Conservation (phyloP, 2,888 invertebrate genomes). For the Caenorhabditis becei region DNA sequence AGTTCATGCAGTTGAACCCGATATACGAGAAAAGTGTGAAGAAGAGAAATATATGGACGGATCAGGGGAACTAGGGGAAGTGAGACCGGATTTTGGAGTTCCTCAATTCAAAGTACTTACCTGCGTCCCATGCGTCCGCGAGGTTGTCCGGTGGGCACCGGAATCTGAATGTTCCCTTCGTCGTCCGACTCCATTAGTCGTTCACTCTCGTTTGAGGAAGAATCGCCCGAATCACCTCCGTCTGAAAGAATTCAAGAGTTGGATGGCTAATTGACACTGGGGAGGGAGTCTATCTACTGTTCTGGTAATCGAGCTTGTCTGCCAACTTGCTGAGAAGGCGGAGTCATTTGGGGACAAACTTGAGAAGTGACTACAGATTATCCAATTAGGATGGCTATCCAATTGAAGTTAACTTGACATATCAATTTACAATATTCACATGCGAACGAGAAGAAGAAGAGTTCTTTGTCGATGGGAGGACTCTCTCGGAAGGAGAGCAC, state of each 20-base stretch:
- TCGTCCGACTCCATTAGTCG: constrained; percentile 78
- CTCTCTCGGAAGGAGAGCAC: constrained; percentile 10
- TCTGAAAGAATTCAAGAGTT: constrained; percentile 49
- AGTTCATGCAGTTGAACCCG: constrained; percentile 25
- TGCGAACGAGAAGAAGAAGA: constrained; percentile 8
- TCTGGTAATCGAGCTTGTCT: constrained; percentile 31
- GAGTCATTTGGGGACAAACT: constrained; percentile 34
- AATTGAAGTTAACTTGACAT: constrained; percentile 14
- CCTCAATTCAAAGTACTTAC: constrained; percentile 56
- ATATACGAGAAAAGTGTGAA: constrained; percentile 31
- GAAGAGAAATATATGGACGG: background rate
- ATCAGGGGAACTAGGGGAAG: constrained; percentile 16
- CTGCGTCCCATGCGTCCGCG: constrained; percentile 75
- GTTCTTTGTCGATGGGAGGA: constrained; percentile 11
- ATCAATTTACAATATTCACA: constrained; percentile 44
- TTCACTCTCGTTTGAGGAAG: constrained; percentile 73
- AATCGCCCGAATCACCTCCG: constrained; percentile 70
- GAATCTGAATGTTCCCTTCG: constrained; percentile 74
- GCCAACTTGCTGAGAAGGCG: constrained; percentile 15
- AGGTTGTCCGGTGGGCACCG: constrained; percentile 67
- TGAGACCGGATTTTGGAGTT: constrained; percentile 47
- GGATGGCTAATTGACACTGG: constrained; percentile 27
- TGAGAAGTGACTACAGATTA: constrained; percentile 50
- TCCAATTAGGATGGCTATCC: constrained; percentile 33
- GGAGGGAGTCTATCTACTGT: constrained; percentile 23